Percentiles rank a stretch among this genome's conserved stretches.
These are phyloP conservation scores for Bembecia ichneumoniformis DNA, from an alignment of 2,888 invertebrate species.

Conservation along the genomic window DNA sequence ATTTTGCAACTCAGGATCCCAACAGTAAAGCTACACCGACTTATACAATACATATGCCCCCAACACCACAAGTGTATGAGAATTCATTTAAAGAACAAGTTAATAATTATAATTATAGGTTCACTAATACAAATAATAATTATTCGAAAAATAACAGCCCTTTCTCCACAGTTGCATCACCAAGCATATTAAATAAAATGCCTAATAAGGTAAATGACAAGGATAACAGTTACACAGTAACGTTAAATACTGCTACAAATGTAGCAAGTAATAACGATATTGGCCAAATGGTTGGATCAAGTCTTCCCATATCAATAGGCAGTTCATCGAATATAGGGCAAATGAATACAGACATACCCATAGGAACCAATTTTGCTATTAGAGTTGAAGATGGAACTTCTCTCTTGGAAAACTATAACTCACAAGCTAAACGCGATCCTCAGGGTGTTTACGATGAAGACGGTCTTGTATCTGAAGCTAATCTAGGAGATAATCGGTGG, in stretches of 20 bases:
- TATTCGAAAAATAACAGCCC: constrained; percentile 20
- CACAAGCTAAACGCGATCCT: constrained; percentile 34
- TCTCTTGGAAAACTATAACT: constrained; percentile 36
- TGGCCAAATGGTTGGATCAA: constrained; percentile 48
- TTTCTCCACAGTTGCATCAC: constrained; percentile 24
- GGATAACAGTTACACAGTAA: constrained; percentile 46
- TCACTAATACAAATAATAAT: constrained; percentile 8
- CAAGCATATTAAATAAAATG: constrained; percentile 32
- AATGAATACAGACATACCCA: constrained; percentile 60
- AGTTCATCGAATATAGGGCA: constrained; percentile 32
- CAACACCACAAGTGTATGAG: constrained; percentile 22
- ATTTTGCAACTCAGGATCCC: constrained; percentile 58
- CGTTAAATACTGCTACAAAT: constrained; percentile 52
- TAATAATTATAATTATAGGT: constrained; percentile 14
- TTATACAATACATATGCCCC: constrained; percentile 55
- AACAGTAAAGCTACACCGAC: constrained; percentile 48
- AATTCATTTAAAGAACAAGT: constrained; percentile 21
- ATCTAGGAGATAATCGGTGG: constrained; percentile 50
- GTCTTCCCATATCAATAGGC: constrained; percentile 46
- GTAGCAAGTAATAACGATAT: constrained; percentile 39
- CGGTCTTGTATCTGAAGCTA: constrained; percentile 25
- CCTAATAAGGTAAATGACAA: constrained; percentile 28
- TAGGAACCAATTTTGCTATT: constrained; percentile 65
- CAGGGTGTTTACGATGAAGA: constrained; percentile 28
- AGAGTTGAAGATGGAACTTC: constrained; percentile 55